Conservation (phyloP, 2,113 vertebrate species). For the Dryoscopus gambensis region DNA sequence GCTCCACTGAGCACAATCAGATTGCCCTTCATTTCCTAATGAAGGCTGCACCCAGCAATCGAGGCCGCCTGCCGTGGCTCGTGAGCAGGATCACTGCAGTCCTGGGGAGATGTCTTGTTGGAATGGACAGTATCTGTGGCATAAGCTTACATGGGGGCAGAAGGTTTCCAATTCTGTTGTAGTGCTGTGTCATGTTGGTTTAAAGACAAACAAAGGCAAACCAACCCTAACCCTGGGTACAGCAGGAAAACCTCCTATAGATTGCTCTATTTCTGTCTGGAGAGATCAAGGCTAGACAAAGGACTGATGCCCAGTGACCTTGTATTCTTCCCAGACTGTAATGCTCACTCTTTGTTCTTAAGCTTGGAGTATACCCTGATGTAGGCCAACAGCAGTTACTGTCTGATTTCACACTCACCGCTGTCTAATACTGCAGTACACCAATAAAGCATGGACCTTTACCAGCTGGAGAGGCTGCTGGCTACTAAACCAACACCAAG, state of each 20-base stretch:
- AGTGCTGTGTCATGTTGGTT: not conserved
- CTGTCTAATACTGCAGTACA: slow-evolving; percentile 17
- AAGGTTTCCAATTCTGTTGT: not conserved
- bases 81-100: slow-evolving; percentile 68
- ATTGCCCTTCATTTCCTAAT: slow-evolving; percentile 8
- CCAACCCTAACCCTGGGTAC: not conserved
- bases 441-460: slow-evolving; percentile 61
- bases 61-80: not conserved
- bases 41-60: not conserved
- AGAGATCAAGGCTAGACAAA: slow-evolving; percentile 10
- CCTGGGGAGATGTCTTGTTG: slow-evolving; percentile 8
- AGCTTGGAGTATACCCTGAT: not conserved
- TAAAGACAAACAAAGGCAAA: not conserved
- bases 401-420: slow-evolving; percentile 53
- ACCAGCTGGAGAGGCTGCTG: slow-evolving; percentile 11
- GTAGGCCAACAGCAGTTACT: slow-evolving; percentile 63
- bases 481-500: slow-evolving; percentile 60
- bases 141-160: slow-evolving; percentile 19
- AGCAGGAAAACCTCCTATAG: not conserved
- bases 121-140: slow-evolving; percentile 69
- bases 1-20: not conserved
- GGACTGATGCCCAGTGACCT: slow-evolving; percentile 15
- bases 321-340: not conserved
- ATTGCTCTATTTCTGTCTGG: not conserved
- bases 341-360: slow-evolving; percentile 15